A percentile compares a stretch with the other conserved stretches of the same genome.
phyloP scores from a whole-genome alignment of 2,888 invertebrate species.

The Sinelater perroti region DNA sequence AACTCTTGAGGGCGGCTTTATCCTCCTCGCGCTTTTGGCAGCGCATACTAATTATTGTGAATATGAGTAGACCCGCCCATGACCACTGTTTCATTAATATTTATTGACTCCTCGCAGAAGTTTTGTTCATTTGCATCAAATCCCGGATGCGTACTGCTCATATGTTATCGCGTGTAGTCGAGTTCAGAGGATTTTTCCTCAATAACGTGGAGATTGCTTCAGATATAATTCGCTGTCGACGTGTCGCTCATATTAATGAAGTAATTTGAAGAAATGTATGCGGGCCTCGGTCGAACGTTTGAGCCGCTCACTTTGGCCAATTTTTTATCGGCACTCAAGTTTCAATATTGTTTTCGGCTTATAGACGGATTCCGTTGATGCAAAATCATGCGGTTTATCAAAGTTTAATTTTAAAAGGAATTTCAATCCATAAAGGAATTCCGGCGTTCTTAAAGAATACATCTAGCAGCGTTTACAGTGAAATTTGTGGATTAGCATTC shows the following conservation, averaged over 20 bases:
- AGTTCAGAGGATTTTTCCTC: too few species aligned
- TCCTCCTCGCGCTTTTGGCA: not conserved
- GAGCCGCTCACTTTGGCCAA: not conserved
- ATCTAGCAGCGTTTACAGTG: conserved; percentile 24
- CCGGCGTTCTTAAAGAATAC: conserved; percentile 34
- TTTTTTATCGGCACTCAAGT: conserved; percentile 24
- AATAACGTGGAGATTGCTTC: too few species aligned
- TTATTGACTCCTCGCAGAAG: conserved; percentile 8
- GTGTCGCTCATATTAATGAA: too few species aligned
- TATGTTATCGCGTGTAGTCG: too few species aligned
- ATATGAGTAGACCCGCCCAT: conserved; percentile 6
- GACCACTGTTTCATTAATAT: conserved; percentile 15
- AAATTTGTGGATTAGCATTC: conserved; percentile 33
- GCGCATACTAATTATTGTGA: conserved; percentile 12
- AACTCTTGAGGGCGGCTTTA: conserved; percentile 7
- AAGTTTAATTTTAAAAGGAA: conserved; percentile 46
- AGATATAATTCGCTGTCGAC: too few species aligned
- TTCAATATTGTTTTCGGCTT: conserved; percentile 37
- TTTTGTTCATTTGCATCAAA: conserved; percentile 8
- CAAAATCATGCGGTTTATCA: conserved; percentile 45
- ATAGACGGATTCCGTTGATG: conserved; percentile 39
- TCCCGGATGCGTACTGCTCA: conserved; percentile 6
- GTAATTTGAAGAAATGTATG: too few species aligned
- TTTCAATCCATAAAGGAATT: conserved; percentile 46
- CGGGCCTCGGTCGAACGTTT: too few species aligned